These are phyloP conservation scores for Tympanoctomys barrerae DNA, from an alignment of 2,797 vertebrate species.

Conservation along the genomic window DNA sequence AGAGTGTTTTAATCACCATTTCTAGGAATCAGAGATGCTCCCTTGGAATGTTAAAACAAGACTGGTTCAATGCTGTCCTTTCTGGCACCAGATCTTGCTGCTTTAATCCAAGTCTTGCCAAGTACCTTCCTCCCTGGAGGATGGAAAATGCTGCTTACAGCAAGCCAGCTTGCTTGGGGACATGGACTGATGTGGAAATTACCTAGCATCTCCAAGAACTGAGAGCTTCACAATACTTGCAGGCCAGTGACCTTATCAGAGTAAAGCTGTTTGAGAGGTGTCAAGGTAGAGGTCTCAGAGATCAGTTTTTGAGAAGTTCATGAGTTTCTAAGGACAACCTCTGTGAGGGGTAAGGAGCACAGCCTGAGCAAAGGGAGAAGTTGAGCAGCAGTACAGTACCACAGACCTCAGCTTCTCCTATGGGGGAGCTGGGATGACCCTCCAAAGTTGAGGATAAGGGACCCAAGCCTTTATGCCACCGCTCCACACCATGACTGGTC, in stretches of 20 bases:
- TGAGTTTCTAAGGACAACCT: neutral
- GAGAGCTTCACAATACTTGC: neutral
- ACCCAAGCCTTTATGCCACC: neutral
- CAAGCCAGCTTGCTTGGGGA: neutral
- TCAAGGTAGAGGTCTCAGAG: neutral
- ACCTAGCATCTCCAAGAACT: neutral
- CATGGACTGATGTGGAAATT: rapidly evolving
- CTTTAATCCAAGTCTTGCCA: neutral
- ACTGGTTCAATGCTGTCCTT: neutral
- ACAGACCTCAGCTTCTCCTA: neutral
- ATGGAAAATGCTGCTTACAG: neutral
- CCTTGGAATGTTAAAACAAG: neutral
- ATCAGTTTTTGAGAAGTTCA: rapidly evolving
- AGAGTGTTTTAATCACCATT: neutral
- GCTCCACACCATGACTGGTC: neutral
- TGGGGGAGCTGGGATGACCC: too few relatives aligned
- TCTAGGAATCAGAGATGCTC: neutral
- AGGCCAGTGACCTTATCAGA: neutral
- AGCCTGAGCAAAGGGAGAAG: neutral
- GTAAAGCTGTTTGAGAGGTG: neutral
- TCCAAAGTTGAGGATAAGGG: neutral
- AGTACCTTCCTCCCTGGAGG: neutral
- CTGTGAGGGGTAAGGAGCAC: neutral
- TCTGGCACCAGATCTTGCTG: neutral
- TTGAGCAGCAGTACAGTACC: neutral